These are phyloP conservation scores for Pocota personata DNA, from an alignment of 2,888 invertebrate genomes.

Conservation along the genomic window DNA sequence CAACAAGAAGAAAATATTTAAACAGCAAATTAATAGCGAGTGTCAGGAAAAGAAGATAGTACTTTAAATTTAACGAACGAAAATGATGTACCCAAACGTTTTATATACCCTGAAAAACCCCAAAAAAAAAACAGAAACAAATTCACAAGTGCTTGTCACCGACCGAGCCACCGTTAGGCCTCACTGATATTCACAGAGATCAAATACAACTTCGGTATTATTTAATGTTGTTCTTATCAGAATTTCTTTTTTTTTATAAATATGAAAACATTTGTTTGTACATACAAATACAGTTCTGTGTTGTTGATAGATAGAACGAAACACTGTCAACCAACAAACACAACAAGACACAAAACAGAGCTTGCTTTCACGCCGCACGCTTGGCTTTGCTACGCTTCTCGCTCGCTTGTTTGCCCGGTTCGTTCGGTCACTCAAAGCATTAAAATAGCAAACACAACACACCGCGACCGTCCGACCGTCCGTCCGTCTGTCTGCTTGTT, in stretches of 20 bases:
- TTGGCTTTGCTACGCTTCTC: slow-evolving; percentile 27
- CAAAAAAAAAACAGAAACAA: slow-evolving; percentile 22
- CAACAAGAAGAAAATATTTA: not conserved
- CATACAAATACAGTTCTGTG: not conserved
- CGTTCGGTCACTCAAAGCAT: slow-evolving; percentile 52
- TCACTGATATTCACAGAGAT: slow-evolving; percentile 27
- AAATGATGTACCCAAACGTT: not conserved
- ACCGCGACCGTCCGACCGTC: slow-evolving; percentile 46
- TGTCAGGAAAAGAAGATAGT: not conserved
- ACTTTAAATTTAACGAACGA: not conserved
- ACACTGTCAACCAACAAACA: slow-evolving; percentile 35
- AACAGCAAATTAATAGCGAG: not conserved
- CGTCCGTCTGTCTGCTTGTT: slow-evolving; percentile 46
- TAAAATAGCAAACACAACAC: slow-evolving; percentile 54
- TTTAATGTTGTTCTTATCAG: not conserved
- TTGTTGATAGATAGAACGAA: slow-evolving; percentile 17
- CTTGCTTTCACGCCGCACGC: slow-evolving; percentile 28
- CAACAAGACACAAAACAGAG: slow-evolving; percentile 40
- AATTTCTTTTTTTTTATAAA: not conserved
- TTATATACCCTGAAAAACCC: slow-evolving; percentile 9
- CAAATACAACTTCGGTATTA: not conserved
- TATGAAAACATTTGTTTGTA: not conserved
- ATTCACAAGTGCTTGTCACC: slow-evolving; percentile 24
- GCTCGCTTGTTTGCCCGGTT: slow-evolving; percentile 29
- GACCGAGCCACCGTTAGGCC: slow-evolving; percentile 31